Conservation (phyloP, 2,797 vertebrate genomes). For the Buceros bicornis region DNA sequence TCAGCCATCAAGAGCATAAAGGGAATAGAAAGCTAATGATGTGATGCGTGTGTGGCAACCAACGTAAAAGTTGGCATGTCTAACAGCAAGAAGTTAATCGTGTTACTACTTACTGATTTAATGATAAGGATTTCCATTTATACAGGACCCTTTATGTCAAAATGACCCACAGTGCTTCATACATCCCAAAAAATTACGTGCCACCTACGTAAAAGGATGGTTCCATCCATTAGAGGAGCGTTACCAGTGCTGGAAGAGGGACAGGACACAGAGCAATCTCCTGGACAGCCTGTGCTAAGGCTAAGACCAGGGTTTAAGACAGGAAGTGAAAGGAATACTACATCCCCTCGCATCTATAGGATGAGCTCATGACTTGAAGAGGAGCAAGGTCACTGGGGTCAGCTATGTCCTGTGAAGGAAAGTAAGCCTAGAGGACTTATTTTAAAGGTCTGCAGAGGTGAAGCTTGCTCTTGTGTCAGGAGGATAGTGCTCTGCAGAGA, state of each 20-base stretch:
- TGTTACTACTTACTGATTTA: not conserved
- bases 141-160: not conserved
- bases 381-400: not conserved
- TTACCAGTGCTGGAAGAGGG: not conserved
- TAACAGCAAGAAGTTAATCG: not conserved
- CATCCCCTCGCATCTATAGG: not conserved
- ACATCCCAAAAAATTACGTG: not conserved
- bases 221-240: not conserved
- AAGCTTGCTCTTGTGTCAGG: conserved; percentile 29
- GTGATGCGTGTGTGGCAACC: not conserved
- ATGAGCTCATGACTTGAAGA: not conserved
- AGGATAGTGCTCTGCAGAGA: not conserved
- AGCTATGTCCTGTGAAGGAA: conserved; percentile 16
- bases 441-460: conserved; percentile 38
- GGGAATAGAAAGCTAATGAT: not conserved
- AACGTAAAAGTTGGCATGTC: not conserved
- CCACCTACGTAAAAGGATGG: rapidly evolving
- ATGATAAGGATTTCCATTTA: not conserved
- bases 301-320: not conserved
- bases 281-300: not conserved
- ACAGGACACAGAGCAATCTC: not conserved
- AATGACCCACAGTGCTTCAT: not conserved
- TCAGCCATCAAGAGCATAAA: not conserved
- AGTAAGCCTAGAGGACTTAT: conserved; percentile 14
- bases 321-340: not conserved